phyloP scores from a whole-genome alignment of 2,888 invertebrate species.

The Oligia strigilis region DNA sequence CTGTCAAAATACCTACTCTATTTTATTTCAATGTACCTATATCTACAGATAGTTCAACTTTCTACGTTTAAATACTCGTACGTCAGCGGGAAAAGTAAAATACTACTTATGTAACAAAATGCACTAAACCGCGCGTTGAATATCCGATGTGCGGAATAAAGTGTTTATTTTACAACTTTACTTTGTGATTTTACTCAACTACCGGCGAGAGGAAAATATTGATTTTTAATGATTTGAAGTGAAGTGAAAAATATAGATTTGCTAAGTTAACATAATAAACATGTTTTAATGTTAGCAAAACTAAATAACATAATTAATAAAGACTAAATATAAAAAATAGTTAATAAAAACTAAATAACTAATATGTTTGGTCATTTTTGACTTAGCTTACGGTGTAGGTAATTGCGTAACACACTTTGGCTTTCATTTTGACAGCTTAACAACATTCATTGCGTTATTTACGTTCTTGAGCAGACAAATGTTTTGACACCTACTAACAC shows the following conservation, averaged over 20 bases:
- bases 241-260: neutral
- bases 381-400: neutral
- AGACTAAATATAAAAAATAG: too few species aligned
- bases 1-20: neutral
- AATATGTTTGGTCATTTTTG: neutral
- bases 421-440: neutral
- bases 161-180: slow-evolving; percentile 61
- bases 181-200: slow-evolving; percentile 46
- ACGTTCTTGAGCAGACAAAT: neutral
- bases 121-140: slow-evolving; percentile 57
- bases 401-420: neutral
- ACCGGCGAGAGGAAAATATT: slow-evolving; percentile 22
- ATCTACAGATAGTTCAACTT: slow-evolving; percentile 33
- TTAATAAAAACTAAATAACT: too few species aligned
- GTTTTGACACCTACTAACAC: too few species aligned
- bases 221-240: slow-evolving; percentile 10
- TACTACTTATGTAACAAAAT: slow-evolving; percentile 55
- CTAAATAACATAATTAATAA: too few species aligned
- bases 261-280: neutral
- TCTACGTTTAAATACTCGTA: slow-evolving; percentile 43
- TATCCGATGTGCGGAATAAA: slow-evolving; percentile 55
- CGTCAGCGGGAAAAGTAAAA: slow-evolving; percentile 56
- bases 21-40: slow-evolving; percentile 33
- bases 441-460: neutral
- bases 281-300: too few species aligned